Evolutionary conservation across 2,797 vertebrate genomes (phyloP).

Genomic region (Sebastes iracundus): DNA sequence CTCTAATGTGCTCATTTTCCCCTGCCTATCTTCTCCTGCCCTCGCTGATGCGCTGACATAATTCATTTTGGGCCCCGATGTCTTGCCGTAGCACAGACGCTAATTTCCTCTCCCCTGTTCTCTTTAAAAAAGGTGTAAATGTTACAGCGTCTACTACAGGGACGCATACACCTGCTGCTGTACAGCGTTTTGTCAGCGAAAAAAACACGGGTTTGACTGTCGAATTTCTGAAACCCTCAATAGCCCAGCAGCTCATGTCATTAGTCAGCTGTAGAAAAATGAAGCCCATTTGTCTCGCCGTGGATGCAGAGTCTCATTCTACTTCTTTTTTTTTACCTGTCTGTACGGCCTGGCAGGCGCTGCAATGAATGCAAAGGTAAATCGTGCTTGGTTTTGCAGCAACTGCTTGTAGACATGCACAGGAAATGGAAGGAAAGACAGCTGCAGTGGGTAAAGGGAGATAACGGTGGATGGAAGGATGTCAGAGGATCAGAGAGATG

Average conservation of each 20-base stretch:
- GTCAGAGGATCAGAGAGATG: slow-evolving; percentile 57
- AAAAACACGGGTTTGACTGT: slow-evolving; percentile 25
- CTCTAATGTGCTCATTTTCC: slow-evolving; percentile 64
- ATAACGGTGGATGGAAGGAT: slow-evolving; percentile 26
- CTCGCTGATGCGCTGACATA: slow-evolving; percentile 44
- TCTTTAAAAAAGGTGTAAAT: slow-evolving; percentile 53
- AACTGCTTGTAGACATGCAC: slow-evolving; percentile 14
- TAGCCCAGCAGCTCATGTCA: slow-evolving; percentile 28
- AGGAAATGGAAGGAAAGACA: slow-evolving; percentile 13
- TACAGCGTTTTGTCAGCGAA: slow-evolving; percentile 38
- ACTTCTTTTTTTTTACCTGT: background rate
- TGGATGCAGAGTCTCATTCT: background rate
- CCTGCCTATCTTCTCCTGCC: slow-evolving; percentile 43
- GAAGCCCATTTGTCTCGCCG: slow-evolving; percentile 31
- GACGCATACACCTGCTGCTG: slow-evolving; percentile 49
- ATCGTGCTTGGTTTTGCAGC: slow-evolving; percentile 7
- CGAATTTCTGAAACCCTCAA: slow-evolving; percentile 24
- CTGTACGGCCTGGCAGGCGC: slow-evolving; percentile 37
- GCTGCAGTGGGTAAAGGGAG: slow-evolving; percentile 14
- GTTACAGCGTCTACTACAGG: slow-evolving; percentile 15
- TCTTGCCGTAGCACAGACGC: slow-evolving; percentile 30
- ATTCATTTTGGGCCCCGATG: slow-evolving; percentile 49
- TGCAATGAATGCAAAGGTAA: slow-evolving; percentile 22
- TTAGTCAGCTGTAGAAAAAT: slow-evolving; percentile 43
- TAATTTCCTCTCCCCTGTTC: slow-evolving; percentile 53